Conservation (phyloP, 2,113 vertebrate genomes). For the Xyliphius kryptos region DNA sequence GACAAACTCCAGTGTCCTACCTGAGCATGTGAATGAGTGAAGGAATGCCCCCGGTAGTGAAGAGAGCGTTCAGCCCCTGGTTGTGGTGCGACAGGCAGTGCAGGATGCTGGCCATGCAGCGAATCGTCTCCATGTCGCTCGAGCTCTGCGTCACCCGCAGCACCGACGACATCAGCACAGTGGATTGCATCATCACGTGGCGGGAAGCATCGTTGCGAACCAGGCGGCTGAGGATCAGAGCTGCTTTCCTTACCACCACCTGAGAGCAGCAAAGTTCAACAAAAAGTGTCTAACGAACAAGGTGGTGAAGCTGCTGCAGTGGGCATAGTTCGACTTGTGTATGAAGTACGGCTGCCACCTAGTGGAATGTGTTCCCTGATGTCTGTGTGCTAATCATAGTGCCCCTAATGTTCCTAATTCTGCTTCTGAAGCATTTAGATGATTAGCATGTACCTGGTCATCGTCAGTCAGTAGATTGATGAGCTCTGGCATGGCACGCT, state of each 20-base stretch:
- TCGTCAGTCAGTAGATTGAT: constrained; percentile 90
- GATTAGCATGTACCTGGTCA: too few species aligned
- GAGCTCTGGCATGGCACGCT: constrained; percentile 86
- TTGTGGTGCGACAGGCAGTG: constrained; percentile 93
- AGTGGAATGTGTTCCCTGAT: too few species aligned
- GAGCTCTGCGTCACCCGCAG: constrained; percentile 89
- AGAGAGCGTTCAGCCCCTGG: constrained; percentile 85
- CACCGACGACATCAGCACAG: constrained; percentile 79
- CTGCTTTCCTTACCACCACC: constrained; percentile 92
- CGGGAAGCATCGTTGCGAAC: constrained; percentile 89
- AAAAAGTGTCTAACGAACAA: too few species aligned
- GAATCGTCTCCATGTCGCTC: constrained; percentile 84
- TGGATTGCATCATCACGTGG: constrained; percentile 83
- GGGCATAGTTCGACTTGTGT: not conserved
- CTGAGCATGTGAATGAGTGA: constrained; percentile 92
- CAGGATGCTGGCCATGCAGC: constrained; percentile 85
- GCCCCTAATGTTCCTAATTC: too few species aligned
- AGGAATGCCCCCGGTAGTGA: constrained; percentile 88
- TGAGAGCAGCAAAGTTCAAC: constrained; percentile 31
- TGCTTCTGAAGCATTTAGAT: too few species aligned
- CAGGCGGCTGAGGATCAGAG: constrained; percentile 92
- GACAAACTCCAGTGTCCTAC: too few species aligned
- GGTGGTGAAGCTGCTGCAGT: too few species aligned
- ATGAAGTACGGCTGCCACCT: too few species aligned
- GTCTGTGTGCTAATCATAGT: too few species aligned